A percentile compares a stretch with the other conserved stretches of the same genome.
Evolutionary conservation across 1,140 invertebrate genomes (phyloP).

Genomic region (Drosophila nebulosa): DNA sequence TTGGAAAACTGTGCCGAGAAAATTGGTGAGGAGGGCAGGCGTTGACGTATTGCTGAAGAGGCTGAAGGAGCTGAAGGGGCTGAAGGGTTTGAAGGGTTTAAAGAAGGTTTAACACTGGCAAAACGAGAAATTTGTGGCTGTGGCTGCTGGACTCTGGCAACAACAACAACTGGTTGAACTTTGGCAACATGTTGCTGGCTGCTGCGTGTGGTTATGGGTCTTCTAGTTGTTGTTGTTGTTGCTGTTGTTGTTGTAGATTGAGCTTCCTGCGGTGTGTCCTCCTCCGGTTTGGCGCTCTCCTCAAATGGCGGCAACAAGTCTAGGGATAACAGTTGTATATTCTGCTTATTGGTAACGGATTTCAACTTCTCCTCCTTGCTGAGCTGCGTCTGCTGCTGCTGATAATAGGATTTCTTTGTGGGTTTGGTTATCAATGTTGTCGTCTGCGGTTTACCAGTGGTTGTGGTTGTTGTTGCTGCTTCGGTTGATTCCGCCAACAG

Average conservation of each 20-base stretch:
- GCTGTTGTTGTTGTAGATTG: neutral
- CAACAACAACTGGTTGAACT: neutral
- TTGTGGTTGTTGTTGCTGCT: neutral
- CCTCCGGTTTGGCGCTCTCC: conserved; percentile 22
- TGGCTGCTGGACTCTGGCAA: too few relatives aligned
- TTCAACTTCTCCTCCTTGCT: conserved; percentile 24
- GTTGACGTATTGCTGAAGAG: neutral
- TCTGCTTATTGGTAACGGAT: conserved; percentile 15
- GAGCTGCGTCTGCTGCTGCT: conserved; percentile 31
- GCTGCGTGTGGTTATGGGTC: neutral
- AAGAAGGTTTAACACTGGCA: neutral
- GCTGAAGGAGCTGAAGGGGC: neutral
- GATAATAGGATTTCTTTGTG: conserved; percentile 64
- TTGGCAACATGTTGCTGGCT: neutral
- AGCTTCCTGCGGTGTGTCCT: neutral
- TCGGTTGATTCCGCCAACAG: conserved; percentile 43
- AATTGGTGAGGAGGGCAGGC: conserved; percentile 6
- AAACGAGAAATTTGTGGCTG: conserved; percentile 11
- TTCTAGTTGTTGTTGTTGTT: neutral
- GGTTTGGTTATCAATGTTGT: conserved; percentile 43
- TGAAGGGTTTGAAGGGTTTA: too few relatives aligned
- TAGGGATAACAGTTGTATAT: conserved; percentile 36
- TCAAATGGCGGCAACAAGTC: conserved; percentile 62
- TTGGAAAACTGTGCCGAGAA: conserved; percentile 42
- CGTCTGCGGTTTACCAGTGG: conserved; percentile 3